phyloP scores from a whole-genome alignment of 2,888 invertebrate genomes.

The Acronicta aceris region DNA sequence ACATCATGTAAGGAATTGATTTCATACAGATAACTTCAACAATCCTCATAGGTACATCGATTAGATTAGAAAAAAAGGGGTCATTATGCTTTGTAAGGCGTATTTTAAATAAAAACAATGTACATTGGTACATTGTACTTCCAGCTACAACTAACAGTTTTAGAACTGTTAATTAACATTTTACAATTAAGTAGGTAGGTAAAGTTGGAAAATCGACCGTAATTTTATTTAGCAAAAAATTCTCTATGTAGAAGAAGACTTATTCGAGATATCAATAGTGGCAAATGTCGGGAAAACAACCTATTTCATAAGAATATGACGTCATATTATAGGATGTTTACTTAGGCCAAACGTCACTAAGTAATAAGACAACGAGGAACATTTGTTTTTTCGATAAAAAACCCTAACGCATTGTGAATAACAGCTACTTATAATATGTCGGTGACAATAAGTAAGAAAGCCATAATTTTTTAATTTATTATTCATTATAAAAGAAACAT shows the following conservation, averaged over 20 bases:
- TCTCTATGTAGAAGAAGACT: neutral
- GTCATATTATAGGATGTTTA: slow-evolving; percentile 13
- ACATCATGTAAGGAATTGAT: neutral
- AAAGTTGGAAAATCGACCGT: neutral
- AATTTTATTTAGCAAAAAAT: neutral
- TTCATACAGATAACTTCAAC: neutral
- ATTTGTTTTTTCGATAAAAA: slow-evolving; percentile 3
- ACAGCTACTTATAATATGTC: no score
- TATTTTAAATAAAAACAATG: slow-evolving; percentile 1
- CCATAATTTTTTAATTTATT: no score
- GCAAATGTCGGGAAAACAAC: neutral
- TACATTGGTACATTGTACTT: neutral
- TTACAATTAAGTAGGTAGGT: neutral
- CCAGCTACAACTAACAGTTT: neutral
- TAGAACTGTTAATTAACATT: neutral
- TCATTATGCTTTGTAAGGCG: slow-evolving; percentile 8
- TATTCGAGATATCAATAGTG: neutral
- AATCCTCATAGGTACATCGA: neutral
- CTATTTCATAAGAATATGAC: slow-evolving; percentile 1
- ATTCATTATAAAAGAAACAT: no score
- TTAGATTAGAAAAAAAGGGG: neutral
- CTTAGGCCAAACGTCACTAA: slow-evolving; percentile 1
- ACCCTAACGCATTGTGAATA: neutral
- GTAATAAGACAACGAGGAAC: slow-evolving; percentile 4
- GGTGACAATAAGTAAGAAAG: no score